Evolutionary conservation across 2,113 vertebrate species (phyloP).

Genomic region (Pionites leucogaster): DNA sequence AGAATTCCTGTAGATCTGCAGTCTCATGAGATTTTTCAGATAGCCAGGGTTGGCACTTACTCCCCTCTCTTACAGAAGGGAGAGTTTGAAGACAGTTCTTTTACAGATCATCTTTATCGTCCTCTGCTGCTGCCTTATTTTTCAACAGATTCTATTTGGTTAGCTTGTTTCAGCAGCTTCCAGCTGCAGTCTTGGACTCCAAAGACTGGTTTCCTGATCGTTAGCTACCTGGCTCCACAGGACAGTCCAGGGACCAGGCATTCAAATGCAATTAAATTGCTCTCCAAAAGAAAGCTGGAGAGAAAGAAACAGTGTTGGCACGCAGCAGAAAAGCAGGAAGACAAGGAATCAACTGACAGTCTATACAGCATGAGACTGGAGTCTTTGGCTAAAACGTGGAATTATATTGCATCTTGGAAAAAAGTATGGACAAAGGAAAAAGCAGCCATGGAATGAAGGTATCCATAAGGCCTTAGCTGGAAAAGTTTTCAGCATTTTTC

Average conservation of each 20-base stretch:
- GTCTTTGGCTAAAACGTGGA: conserved; percentile 15
- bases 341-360: conserved; percentile 35
- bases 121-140: neutral
- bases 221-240: conserved; percentile 35
- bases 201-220: conserved; percentile 4
- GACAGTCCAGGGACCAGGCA: conserved; percentile 29
- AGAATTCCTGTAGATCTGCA: neutral
- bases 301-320: conserved; percentile 17
- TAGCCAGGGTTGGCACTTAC: neutral
- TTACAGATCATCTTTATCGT: neutral
- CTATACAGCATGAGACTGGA: conserved; percentile 9
- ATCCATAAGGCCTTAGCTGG: neutral
- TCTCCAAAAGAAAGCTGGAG: conserved; percentile 51
- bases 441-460: conserved; percentile 27
- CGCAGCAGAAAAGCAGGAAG: conserved; percentile 18
- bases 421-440: neutral
- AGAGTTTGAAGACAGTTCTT: neutral
- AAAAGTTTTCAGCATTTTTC: conserved; percentile 1
- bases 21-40: neutral
- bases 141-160: neutral
- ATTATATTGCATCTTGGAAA: conserved; percentile 48
- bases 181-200: conserved; percentile 12
- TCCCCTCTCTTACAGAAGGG: neutral
- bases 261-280: conserved; percentile 39
- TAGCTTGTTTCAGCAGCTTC: conserved; percentile 16